Evolutionary conservation across 2,113 vertebrate genomes (phyloP).

Genomic region (Phalacrocorax aristotelis): DNA sequence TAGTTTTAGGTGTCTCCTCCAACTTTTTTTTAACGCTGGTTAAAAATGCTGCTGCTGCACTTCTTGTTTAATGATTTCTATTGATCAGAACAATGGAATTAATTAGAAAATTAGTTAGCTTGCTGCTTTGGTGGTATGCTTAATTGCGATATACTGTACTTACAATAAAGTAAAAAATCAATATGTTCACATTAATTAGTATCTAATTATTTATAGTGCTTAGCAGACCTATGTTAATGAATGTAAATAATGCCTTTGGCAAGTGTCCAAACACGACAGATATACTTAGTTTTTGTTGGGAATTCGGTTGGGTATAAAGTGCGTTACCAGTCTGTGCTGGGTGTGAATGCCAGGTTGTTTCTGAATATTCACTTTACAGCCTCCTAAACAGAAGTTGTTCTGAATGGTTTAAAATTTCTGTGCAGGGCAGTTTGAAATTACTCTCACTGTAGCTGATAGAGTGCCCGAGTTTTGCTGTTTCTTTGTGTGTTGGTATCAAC

Average conservation of each 20-base stretch:
- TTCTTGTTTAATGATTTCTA: neutral
- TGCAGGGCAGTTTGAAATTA: neutral
- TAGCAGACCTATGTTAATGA: conserved; percentile 12
- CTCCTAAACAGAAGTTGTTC: neutral
- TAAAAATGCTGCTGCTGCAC: neutral
- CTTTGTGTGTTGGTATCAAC: neutral
- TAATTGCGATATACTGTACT: conserved; percentile 28
- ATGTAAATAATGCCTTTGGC: conserved; percentile 1
- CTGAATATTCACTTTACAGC: neutral
- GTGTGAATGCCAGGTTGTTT: neutral
- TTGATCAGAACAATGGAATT: conserved; percentile 21
- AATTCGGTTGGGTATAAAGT: neutral
- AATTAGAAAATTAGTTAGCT: conserved; percentile 19
- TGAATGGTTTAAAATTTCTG: neutral
- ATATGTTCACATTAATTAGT: conserved; percentile 39
- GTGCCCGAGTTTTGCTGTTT: neutral
- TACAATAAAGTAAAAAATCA: neutral
- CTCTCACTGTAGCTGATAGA: neutral
- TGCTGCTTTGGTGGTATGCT: neutral
- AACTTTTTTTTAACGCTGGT: neutral
- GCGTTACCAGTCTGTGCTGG: rapidly evolving
- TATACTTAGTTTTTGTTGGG: neutral
- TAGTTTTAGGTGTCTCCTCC: neutral
- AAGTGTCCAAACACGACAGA: neutral
- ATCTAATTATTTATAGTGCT: conserved; percentile 41